phyloP scores from a whole-genome alignment of 2,797 vertebrate genomes.

The Pogoniulus pusillus region DNA sequence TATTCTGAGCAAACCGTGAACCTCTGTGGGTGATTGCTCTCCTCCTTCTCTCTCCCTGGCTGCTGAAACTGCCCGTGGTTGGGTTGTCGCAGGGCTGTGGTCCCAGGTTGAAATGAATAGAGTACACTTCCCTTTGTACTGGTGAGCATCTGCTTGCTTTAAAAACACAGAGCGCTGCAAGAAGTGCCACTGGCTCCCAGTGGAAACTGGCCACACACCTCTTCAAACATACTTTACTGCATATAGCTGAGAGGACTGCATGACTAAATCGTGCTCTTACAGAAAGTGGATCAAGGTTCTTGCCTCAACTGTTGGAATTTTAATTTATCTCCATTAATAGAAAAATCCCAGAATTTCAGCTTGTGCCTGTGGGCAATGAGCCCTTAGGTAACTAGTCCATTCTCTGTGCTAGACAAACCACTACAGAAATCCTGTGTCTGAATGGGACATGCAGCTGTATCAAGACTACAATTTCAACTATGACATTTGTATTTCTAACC shows the following conservation, averaged over 20 bases:
- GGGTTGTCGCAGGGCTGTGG: neutral
- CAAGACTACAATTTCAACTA: neutral
- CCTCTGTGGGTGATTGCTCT: neutral
- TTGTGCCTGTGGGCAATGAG: neutral
- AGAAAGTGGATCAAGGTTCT: neutral
- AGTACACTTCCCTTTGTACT: rapidly evolving
- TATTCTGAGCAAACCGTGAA: neutral
- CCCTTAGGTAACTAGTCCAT: neutral
- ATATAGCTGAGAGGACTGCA: neutral
- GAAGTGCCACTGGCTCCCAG: neutral
- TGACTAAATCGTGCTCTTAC: neutral
- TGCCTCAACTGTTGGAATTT: neutral
- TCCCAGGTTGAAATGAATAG: neutral
- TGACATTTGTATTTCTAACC: neutral
- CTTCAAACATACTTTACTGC: neutral
- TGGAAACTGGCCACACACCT: neutral
- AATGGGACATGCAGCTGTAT: neutral
- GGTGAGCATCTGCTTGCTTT: neutral
- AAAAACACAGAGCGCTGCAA: neutral
- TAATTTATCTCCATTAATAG: neutral
- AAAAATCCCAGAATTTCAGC: neutral
- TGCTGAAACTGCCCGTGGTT: neutral
- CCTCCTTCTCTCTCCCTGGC: neutral
- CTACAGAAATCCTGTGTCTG: neutral
- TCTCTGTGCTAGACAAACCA: neutral